Evolutionary conservation across 92 coral and sea anemone genomes (phyloP).

Genomic region (Zoanthus gigantus): DNA sequence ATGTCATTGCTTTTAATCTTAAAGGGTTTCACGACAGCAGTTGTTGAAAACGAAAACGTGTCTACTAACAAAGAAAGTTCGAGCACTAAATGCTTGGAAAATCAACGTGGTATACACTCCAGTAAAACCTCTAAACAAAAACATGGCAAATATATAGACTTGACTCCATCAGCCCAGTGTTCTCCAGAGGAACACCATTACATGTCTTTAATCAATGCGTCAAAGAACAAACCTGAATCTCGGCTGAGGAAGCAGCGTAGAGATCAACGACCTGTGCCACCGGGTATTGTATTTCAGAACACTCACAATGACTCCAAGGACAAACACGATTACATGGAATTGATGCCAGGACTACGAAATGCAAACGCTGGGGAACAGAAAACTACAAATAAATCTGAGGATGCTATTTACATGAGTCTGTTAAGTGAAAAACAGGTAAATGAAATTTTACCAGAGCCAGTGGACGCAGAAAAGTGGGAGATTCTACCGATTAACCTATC

Average conservation of each 20-base stretch:
- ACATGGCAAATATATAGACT: background rate
- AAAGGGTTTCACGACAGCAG: no score
- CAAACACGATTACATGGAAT: background rate
- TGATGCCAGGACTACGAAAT: conserved; percentile 30
- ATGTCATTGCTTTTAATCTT: no score
- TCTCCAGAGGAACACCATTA: background rate
- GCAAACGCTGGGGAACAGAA: background rate
- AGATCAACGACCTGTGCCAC: no score
- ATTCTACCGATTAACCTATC: background rate
- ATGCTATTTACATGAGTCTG: background rate
- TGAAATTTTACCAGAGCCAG: background rate
- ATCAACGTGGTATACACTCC: background rate
- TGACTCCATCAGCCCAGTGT: background rate
- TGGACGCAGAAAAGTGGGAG: conserved; percentile 21
- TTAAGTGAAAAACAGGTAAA: background rate
- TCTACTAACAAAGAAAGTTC: no score
- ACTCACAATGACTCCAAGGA: background rate
- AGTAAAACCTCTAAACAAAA: background rate
- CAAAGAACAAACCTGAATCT: background rate
- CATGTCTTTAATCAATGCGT: background rate
- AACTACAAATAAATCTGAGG: background rate
- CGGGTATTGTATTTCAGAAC: no score
- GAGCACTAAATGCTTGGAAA: no score
- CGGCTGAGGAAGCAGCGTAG: no score
- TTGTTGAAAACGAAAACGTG: no score